phyloP scores from a whole-genome alignment of 2,888 invertebrate genomes.

The Agriopis aurantiaria region DNA sequence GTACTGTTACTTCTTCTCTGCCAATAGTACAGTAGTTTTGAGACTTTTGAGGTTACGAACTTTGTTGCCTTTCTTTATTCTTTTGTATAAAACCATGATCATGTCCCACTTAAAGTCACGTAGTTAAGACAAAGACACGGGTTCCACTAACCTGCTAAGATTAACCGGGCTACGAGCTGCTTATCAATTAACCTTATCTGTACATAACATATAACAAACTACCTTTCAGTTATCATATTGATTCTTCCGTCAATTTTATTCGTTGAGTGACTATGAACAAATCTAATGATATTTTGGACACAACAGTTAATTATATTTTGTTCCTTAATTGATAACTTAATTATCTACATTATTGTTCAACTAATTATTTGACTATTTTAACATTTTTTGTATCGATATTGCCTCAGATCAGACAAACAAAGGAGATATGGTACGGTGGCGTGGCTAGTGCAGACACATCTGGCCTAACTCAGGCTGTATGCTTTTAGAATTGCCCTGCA shows the following conservation, averaged over 20 bases:
- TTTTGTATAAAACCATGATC: constrained; percentile 21
- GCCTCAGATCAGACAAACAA: too few relatives aligned
- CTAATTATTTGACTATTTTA: too few relatives aligned
- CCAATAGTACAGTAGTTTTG: not conserved
- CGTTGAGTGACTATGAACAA: too few relatives aligned
- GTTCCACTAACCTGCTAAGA: constrained; percentile 29
- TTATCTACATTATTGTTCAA: too few relatives aligned
- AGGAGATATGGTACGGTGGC: too few relatives aligned
- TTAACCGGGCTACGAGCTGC: constrained; percentile 25
- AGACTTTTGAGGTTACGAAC: constrained; percentile 1
- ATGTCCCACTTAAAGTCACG: constrained; percentile 32
- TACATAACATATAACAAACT: not conserved
- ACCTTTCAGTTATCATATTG: constrained; percentile 11
- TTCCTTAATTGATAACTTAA: too few relatives aligned
- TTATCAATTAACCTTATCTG: constrained; percentile 30
- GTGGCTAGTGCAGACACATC: too few relatives aligned
- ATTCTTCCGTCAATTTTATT: not conserved
- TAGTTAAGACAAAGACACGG: constrained; percentile 33
- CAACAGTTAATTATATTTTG: too few relatives aligned
- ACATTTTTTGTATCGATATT: too few relatives aligned
- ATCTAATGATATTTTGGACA: too few relatives aligned
- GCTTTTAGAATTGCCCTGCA: too few relatives aligned
- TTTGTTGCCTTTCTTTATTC: constrained; percentile 9
- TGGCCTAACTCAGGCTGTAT: too few relatives aligned
- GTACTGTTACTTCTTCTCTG: not conserved